A percentile compares a stretch with the other conserved stretches of the same genome.
Evolutionary conservation across 2,888 invertebrate species (phyloP).

Genomic region (Conchocele bisecta): DNA sequence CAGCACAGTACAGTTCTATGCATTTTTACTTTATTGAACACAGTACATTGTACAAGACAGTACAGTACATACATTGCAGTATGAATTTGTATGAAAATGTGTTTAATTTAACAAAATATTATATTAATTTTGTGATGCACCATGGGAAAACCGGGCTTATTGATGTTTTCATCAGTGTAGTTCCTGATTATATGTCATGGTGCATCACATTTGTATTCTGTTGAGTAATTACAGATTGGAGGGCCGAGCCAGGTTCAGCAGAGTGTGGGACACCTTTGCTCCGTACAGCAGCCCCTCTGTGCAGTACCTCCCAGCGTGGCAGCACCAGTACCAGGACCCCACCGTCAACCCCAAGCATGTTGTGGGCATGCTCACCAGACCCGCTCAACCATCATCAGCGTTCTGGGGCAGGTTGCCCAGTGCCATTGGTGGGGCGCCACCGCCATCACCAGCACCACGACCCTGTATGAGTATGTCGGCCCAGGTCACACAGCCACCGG

Average conservation of each 20-base stretch:
- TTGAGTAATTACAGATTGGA: not conserved
- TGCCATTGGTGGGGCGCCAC: not conserved
- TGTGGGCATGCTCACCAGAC: constrained; percentile 10
- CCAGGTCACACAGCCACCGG: not conserved
- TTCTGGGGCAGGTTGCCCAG: no score
- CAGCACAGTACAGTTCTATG: not conserved
- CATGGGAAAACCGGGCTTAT: no score
- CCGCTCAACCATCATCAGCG: not conserved
- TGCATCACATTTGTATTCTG: not conserved
- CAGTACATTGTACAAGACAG: no score
- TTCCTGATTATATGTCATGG: not conserved
- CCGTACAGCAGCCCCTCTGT: not conserved
- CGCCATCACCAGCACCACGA: not conserved
- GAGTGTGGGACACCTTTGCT: not conserved
- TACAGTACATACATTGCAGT: no score
- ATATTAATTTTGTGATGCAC: no score
- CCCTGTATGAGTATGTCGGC: no score
- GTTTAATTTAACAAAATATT: no score
- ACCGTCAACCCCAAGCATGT: not conserved
- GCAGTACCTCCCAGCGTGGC: constrained; percentile 11
- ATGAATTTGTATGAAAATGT: no score
- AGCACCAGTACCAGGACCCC: constrained; percentile 8
- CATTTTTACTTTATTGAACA: no score
- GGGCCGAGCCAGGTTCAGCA: not conserved
- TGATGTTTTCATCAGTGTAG: no score